phyloP scores from a whole-genome alignment of 2,113 vertebrate genomes.

The Centropristis striata region DNA sequence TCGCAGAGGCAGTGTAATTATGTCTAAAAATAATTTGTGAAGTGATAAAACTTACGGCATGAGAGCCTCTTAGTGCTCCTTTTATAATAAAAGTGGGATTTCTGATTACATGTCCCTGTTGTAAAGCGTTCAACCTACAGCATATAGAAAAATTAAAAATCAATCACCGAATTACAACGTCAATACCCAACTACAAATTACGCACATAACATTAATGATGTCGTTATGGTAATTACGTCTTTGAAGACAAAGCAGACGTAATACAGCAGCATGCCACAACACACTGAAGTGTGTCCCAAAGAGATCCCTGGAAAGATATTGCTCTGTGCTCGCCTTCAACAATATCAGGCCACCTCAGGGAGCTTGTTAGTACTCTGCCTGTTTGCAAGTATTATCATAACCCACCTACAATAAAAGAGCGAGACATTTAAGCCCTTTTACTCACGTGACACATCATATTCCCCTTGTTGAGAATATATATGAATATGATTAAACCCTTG shows the following conservation, averaged over 20 bases:
- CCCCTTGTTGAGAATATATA: slow-evolving; percentile 70
- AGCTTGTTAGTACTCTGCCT: slow-evolving; percentile 79
- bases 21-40: slow-evolving; percentile 27
- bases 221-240: slow-evolving; percentile 56
- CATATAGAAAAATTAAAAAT: slow-evolving; percentile 45
- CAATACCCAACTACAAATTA: slow-evolving; percentile 52
- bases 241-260: slow-evolving; percentile 48
- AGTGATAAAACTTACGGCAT: not conserved
- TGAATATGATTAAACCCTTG: slow-evolving; percentile 81
- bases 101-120: slow-evolving; percentile 24
- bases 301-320: slow-evolving; percentile 74
- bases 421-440: slow-evolving; percentile 67
- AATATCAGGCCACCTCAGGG: slow-evolving; percentile 73
- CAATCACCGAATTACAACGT: slow-evolving; percentile 45
- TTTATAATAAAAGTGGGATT: slow-evolving; percentile 19
- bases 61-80: slow-evolving; percentile 1
- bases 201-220: slow-evolving; percentile 34
- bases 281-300: slow-evolving; percentile 60
- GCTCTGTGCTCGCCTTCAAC: slow-evolving; percentile 72
- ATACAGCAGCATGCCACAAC: slow-evolving; percentile 41
- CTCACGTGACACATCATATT: slow-evolving; percentile 66
- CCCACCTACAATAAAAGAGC: slow-evolving; percentile 64
- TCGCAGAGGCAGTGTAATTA: slow-evolving; percentile 24
- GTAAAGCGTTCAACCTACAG: not conserved
- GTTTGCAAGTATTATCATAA: slow-evolving; percentile 74